Conservation (phyloP, 2,797 vertebrate species). For the Ibycter americanus region DNA sequence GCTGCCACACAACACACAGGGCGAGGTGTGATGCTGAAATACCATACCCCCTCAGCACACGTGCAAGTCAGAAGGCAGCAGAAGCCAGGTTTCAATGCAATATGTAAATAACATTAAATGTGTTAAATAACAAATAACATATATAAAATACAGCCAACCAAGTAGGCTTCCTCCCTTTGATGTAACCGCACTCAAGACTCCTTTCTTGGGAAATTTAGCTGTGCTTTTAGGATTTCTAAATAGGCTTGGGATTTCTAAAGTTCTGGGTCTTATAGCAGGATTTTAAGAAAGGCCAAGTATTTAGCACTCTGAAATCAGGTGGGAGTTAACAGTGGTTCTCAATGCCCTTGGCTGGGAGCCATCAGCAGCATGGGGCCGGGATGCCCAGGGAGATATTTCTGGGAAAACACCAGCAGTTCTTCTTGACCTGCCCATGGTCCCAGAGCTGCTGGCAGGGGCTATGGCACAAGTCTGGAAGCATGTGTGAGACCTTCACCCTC, state of each 20-base stretch:
- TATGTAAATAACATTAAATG: not conserved
- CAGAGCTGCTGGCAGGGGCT: not conserved
- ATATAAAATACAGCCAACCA: not conserved
- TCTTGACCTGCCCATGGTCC: not conserved
- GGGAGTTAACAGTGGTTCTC: not conserved
- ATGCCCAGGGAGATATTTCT: not conserved
- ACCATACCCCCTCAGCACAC: not conserved
- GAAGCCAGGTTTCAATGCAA: not conserved
- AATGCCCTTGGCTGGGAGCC: not conserved
- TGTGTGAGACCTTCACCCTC: not conserved
- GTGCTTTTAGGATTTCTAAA: not conserved
- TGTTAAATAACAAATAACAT: not conserved
- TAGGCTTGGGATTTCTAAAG: not conserved
- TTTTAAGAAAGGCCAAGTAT: not conserved
- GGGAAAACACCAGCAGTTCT: not conserved
- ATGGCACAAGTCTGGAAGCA: not conserved
- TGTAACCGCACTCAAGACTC: accelerated
- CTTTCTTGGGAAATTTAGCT: not conserved
- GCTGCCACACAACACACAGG: not conserved
- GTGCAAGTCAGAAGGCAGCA: not conserved
- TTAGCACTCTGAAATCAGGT: not conserved
- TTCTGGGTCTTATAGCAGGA: not conserved
- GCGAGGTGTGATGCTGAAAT: not conserved
- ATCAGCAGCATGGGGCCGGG: not conserved
- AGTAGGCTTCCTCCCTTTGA: accelerated